Conservation (phyloP, 1,140 invertebrate genomes). For the Hylaeus anthracinus region DNA sequence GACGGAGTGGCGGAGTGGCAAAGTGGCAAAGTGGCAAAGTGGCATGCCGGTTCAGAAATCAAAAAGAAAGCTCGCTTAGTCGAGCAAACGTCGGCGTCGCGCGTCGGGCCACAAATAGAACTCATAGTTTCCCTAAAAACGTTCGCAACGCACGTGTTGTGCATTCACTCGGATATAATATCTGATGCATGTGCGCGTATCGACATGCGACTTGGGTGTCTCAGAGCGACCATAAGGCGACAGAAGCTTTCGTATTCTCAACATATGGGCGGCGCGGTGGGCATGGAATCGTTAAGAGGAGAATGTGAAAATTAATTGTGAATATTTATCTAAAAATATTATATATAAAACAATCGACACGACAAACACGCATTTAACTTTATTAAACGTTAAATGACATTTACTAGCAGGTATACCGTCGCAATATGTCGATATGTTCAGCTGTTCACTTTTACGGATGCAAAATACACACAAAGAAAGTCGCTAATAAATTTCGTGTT, state of each 20-base stretch:
- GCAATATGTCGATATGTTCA: too few relatives aligned
- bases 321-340: too few relatives aligned
- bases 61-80: constrained; percentile 36
- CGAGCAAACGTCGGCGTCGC: constrained; percentile 1
- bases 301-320: constrained; percentile 4
- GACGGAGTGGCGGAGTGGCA: background rate
- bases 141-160: constrained; percentile 49
- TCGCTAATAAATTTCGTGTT: constrained; percentile 14
- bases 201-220: constrained; percentile 1
- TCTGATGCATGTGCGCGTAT: constrained; percentile 38
- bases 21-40: too few relatives aligned
- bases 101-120: constrained; percentile 53
- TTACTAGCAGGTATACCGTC: too few relatives aligned
- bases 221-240: constrained; percentile 40
- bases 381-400: too few relatives aligned
- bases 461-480: background rate
- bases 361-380: too few relatives aligned
- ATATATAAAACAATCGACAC: too few relatives aligned
- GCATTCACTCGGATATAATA: constrained; percentile 27
- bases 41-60: background rate
- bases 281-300: background rate
- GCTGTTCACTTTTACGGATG: too few relatives aligned
- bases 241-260: constrained; percentile 37
- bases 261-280: constrained; percentile 28
- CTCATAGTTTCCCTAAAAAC: constrained; percentile 57